Evolutionary conservation across 2,113 vertebrate species (phyloP).

Genomic region (Shinisaurus crocodilurus): DNA sequence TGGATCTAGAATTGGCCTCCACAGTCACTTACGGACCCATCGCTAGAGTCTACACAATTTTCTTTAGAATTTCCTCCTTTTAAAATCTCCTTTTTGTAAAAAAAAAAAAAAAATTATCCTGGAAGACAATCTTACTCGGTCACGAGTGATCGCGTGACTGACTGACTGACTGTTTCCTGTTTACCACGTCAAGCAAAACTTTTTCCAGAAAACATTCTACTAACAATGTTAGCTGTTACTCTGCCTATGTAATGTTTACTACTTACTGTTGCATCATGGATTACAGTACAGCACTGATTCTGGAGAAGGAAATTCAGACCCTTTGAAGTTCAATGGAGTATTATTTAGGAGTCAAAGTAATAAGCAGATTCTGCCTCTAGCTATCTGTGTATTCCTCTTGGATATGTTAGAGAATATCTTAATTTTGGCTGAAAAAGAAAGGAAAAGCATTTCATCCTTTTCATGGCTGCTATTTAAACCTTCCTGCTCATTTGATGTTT

Average conservation of each 20-base stretch:
- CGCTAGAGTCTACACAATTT: no score
- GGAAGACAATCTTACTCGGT: no score
- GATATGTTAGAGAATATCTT: conserved; percentile 53
- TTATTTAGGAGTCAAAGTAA: conserved; percentile 5
- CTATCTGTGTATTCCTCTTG: conserved; percentile 27
- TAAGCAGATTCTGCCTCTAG: not conserved
- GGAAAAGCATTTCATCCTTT: conserved; percentile 58
- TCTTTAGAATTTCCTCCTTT: no score
- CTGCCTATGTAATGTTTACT: not conserved
- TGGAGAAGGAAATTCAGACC: not conserved
- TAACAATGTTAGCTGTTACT: no score
- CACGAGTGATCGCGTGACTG: no score
- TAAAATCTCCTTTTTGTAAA: no score
- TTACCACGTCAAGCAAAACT: not conserved
- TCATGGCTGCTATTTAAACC: conserved; percentile 31
- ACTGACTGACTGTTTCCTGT: no score
- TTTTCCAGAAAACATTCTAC: not conserved
- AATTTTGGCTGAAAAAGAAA: conserved; percentile 39
- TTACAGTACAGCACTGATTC: not conserved
- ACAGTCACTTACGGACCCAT: no score
- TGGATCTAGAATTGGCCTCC: no score
- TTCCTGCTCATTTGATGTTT: not conserved
- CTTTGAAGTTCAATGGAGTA: conserved; percentile 21
- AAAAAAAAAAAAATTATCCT: no score
- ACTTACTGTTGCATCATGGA: not conserved